Evolutionary conservation across 2,113 vertebrate genomes (phyloP), one percentile per base, ranked within the genome.

Genomic region (Pyrgilauda ruficollis): DNA sequence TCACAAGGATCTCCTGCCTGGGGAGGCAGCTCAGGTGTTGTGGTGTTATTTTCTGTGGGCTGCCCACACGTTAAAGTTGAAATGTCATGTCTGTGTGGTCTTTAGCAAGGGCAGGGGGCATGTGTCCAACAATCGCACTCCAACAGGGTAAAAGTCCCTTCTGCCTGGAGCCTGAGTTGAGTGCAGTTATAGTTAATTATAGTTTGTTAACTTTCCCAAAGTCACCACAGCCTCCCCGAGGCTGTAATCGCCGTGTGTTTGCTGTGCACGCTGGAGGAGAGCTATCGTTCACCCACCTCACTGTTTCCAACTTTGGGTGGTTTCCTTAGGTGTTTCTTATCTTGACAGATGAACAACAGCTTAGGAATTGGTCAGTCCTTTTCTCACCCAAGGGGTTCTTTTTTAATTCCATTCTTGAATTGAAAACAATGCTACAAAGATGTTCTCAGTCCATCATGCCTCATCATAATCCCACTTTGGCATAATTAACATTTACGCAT

Each of bases 51-150:
- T 89, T 62, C n/a, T 39, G 11, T 21, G 68, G 72, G 58, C 0
- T 5, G 4, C 44, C 76, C 53, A 7, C 70, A 83, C 81, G 79
- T 50, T 94, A 6, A 7, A 73, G 81, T 70, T 62, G 43, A 79
- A 94, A 92, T 95, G 84, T 77, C 90, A 77, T 1, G 18, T 84
- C 80, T 81, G 78, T 68, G 77, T 58, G 81, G 72, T 67, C 81
- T 95, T 73, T 35, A 53, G 52, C 69, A 62, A 92, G 76, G 41
- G 59, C 67, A 84, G 62, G 68, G 87, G 75, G 16, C 72, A 75
- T 0, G 0, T 80, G 79, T 91, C 85, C 7, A 4, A 88, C 83
- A 39, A 46, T 55, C 2, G 19, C 0, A 4, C 70, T 90, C 49
- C 49, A 26, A 41, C 0, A 0, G 52, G 55, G 37, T 78, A 50